These are phyloP conservation scores for Malaclemys terrapin DNA, from an alignment of 2,113 vertebrate genomes.

Conservation along the genomic window DNA sequence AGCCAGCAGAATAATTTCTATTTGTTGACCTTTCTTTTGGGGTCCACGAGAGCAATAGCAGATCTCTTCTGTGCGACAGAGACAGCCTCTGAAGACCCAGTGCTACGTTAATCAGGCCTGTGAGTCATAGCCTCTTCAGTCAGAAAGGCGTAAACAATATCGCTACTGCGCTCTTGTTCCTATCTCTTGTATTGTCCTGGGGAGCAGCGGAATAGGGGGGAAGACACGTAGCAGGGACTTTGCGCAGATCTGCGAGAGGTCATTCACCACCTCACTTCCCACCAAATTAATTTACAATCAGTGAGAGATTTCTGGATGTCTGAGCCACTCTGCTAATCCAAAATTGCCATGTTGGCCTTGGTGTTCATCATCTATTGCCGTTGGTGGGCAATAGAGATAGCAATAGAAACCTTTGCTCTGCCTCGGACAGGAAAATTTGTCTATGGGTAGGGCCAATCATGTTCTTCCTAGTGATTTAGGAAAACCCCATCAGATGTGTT, in stretches of 20 bases:
- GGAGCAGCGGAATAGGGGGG: background rate
- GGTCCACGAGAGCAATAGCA: background rate
- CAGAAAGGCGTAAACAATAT: background rate
- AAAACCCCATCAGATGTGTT: no score
- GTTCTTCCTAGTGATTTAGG: no score
- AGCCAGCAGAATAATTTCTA: background rate
- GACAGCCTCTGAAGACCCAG: fast-evolving
- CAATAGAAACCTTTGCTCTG: no score
- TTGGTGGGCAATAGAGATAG: no score
- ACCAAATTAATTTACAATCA: background rate
- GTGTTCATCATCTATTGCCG: no score
- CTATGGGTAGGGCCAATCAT: no score
- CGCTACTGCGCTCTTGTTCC: background rate
- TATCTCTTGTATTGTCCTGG: background rate
- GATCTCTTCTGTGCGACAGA: background rate
- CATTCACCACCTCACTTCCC: no score
- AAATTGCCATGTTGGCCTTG: no score
- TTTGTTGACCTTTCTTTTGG: background rate
- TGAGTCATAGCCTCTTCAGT: background rate
- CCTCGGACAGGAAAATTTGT: no score
- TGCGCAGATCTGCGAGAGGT: background rate
- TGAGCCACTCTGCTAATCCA: no score
- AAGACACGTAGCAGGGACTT: background rate
- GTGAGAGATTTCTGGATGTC: no score
- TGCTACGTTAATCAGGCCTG: background rate